Percentiles rank a stretch among this genome's conserved stretches.
Conservation (phyloP, 2,113 vertebrate species). For the Poicephalus meyeri region DNA sequence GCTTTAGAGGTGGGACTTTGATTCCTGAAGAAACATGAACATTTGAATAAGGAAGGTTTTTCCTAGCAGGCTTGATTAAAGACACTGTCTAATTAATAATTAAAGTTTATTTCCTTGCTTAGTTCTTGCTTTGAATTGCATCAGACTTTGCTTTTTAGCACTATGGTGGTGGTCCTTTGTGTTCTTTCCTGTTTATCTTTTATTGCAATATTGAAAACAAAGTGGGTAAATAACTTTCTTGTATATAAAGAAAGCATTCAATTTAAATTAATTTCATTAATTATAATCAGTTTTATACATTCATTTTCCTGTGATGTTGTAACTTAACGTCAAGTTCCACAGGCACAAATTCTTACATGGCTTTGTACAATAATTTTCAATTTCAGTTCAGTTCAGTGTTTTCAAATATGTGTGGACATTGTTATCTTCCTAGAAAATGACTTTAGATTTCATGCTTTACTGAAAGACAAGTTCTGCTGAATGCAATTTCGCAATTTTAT, state of each 20-base stretch:
- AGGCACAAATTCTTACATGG: background rate
- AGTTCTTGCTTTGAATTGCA: background rate
- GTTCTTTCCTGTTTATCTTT: background rate
- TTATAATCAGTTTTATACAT: background rate
- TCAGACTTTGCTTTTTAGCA: background rate
- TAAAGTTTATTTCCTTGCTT: background rate
- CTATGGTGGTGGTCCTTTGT: background rate
- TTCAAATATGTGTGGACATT: background rate
- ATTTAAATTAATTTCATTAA: background rate
- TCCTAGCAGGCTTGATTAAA: background rate
- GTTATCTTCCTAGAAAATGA: background rate
- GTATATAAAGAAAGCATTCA: background rate
- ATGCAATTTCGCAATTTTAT: background rate
- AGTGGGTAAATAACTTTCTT: background rate
- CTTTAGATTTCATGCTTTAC: background rate
- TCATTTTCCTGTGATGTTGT: background rate
- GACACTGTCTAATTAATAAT: background rate
- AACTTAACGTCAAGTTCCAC: background rate
- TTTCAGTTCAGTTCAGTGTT: background rate
- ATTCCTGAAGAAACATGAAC: background rate
- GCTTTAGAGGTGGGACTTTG: background rate
- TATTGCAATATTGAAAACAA: background rate
- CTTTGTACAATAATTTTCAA: background rate
- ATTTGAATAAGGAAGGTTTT: background rate
- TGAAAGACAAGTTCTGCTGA: background rate